Base-by-base conservation (phyloP, 2,888 invertebrate genomes). In the Crepidodera aurea region DNA sequence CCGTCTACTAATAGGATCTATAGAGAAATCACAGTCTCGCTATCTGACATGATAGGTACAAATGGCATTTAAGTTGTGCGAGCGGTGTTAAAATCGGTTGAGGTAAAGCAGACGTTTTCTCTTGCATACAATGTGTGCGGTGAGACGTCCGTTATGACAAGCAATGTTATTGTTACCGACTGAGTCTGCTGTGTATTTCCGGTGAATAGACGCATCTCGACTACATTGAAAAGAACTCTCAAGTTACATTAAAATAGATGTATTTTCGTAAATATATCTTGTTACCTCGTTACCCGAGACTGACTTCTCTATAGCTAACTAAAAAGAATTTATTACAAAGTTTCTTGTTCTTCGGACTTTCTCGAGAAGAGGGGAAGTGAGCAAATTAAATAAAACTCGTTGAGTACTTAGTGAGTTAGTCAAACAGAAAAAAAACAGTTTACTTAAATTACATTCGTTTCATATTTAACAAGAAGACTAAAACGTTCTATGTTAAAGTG, bases 201-300 rank as follows among this genome's bases (percentile, higher is more conserved):
- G 40, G 54, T 50, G 55, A 60, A 60, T 64, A 65, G 65, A 64
- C 67, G 37, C 57, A 39, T 32, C 37, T 40, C 13, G 40, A 39
- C 54, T 29, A 60, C 62, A 68, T 68, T 69, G 67, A 67, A 68
- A 66, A 65, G 64, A 65, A 61, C 62, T 64, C 64, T 67, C 65
- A 50, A 29, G 65, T 67, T 69, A 65, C 69, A 62, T 59, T 50
- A 61, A 65, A 68, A 67, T 65, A 58, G 53, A 56, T 51, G 57
- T 62, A 59, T 68, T 64, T 66, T 60, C 58, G 58, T 57, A 37
- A 64, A 60, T 64, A 69, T 67, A 68, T 64, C 64, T 56, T 57
- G 65, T 67, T 69, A 67, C 67, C 29, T 60, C 27, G 62, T 64
- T 60, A 62, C 50, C 34, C 19, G 19, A 48, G 50, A 39, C 50